Percentiles rank a stretch among this genome's conserved stretches.
phyloP scores from a whole-genome alignment of 2,797 vertebrate species.

The Danio tinwini region DNA sequence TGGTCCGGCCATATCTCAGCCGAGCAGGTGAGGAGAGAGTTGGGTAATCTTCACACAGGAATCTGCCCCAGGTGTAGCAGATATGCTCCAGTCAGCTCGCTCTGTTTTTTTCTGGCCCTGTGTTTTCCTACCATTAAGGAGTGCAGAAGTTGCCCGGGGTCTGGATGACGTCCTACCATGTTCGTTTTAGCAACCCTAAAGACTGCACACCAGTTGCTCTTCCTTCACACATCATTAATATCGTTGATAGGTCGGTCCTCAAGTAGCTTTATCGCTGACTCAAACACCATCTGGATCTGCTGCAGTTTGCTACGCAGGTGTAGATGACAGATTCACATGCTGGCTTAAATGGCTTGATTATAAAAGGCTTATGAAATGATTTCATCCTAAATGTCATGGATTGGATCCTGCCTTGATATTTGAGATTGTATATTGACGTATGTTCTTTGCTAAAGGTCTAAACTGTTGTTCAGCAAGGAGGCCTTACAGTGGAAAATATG shows the following conservation, averaged over 20 bases:
- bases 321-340: slow-evolving; percentile 11
- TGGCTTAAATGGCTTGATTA: not conserved
- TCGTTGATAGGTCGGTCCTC: slow-evolving; percentile 2
- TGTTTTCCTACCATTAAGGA: slow-evolving; percentile 20
- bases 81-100: slow-evolving; percentile 40
- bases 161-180: slow-evolving; percentile 7
- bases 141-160: slow-evolving; percentile 13
- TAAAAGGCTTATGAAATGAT: not conserved
- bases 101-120: not conserved
- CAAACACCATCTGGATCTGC: slow-evolving; percentile 23
- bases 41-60: slow-evolving; percentile 21
- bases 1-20: slow-evolving; percentile 31
- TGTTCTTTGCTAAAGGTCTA: not conserved
- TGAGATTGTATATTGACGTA: not conserved
- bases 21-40: slow-evolving; percentile 26
- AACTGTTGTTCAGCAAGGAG: not conserved
- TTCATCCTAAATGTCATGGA: not conserved
- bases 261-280: not conserved
- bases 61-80: slow-evolving; percentile 10
- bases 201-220: slow-evolving; percentile 10
- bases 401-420: not conserved
- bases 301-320: not conserved
- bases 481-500: no score
- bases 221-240: slow-evolving; percentile 43
- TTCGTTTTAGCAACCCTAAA: slow-evolving; percentile 30